Evolutionary conservation across 2,888 invertebrate species (phyloP).

Genomic region (Amphipoea oculea): DNA sequence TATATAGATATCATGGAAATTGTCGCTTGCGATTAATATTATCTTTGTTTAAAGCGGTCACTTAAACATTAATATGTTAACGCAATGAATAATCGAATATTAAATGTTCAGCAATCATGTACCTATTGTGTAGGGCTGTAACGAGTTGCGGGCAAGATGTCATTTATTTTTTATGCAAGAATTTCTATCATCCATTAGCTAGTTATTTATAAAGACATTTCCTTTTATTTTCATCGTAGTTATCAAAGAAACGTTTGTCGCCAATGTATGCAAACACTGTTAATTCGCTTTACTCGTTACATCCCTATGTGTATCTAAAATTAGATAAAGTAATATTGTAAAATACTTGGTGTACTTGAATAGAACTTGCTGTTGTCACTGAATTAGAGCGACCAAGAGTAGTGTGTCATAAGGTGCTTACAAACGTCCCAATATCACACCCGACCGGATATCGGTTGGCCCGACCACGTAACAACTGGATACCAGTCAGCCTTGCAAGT

Average conservation of each 20-base stretch:
- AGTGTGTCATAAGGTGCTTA: constrained; percentile 54
- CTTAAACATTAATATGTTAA: constrained; percentile 63
- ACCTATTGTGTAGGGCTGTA: constrained; percentile 61
- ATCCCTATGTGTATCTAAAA: constrained; percentile 56
- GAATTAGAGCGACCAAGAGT: constrained; percentile 71
- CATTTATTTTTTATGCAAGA: constrained; percentile 21
- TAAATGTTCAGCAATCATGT: constrained; percentile 66
- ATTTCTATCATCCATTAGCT: constrained; percentile 45
- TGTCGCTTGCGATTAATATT: constrained; percentile 74
- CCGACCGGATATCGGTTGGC: not conserved
- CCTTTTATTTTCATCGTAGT: constrained; percentile 24
- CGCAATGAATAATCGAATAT: constrained; percentile 64
- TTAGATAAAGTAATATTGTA: constrained; percentile 72
- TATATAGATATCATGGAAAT: constrained; percentile 67
- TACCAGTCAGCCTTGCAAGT: constrained; percentile 3
- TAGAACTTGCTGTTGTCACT: constrained; percentile 64
- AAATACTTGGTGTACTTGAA: constrained; percentile 70
- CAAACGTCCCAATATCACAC: constrained; percentile 43
- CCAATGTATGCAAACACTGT: constrained; percentile 27
- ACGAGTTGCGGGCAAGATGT: constrained; percentile 34
- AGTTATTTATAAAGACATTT: constrained; percentile 58
- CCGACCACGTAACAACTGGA: not conserved
- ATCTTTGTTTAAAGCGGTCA: constrained; percentile 62
- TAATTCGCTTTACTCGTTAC: constrained; percentile 50
- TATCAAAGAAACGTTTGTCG: constrained; percentile 26